Base-by-base conservation (phyloP, 2,888 invertebrate species). In the Sinelater perroti region DNA sequence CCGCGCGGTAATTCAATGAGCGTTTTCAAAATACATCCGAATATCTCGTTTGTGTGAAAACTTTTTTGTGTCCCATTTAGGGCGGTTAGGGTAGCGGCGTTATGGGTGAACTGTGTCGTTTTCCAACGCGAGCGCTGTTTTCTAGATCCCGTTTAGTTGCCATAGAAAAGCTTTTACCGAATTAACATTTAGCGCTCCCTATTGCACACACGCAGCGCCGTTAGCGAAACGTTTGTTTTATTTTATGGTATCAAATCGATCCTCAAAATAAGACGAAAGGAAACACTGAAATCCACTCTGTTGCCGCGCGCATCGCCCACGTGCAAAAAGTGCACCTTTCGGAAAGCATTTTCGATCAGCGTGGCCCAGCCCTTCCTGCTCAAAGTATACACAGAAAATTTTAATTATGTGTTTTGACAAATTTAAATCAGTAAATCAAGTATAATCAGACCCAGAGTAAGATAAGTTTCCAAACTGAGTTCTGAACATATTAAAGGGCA, bases 91-190 rank as follows among this genome's bases (percentile, higher is more conserved):
- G 63, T 30, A 61, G 49, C 49, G 49, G 28, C 55, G 47, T 58
- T 61, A 54, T 60, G 66, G 69, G 67, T 67, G 67, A 69, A 69
- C 67, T 68, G 65, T 68, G 69, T 67, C 67, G 66, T 70, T 71
- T 70, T 67, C 69, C 65, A 70, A 69, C 67, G 63, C 64, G 65
- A 68, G 66, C 65, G 68, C 70, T 66, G 69, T 70, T 70, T 68
- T 66, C 65, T 66, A 71, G 71, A 60, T 71, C 71, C 66, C 72
- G 73, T 73, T 73, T 72, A 72, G 71, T 67, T 62, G 70, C 72
- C 68, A 75, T 75, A 72, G 72, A 72, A 75, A 76, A 76, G 75
- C 76, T 76, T 76, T 76, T 76, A 76, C 75, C 72, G 76, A 76
- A 76, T 76, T 75, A 76, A 75, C 75, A 74, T 73, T 73, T 72